These are phyloP conservation scores for Melanotaenia nigrans DNA, from an alignment of 2,797 vertebrate species.

Conservation along the genomic window DNA sequence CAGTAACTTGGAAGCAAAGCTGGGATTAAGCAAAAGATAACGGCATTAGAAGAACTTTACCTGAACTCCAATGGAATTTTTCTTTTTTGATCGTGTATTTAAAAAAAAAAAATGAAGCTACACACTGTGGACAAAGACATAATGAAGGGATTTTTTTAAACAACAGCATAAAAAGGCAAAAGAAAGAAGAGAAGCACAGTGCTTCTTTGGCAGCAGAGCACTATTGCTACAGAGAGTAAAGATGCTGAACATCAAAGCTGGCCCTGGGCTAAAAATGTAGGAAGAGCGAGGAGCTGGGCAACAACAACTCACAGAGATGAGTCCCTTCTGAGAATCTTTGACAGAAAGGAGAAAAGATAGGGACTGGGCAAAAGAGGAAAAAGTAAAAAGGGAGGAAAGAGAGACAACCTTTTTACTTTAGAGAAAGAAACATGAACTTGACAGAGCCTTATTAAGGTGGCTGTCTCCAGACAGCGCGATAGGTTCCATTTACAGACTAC, in stretches of 20 bases:
- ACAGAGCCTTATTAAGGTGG: constrained; percentile 56
- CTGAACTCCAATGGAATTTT: not conserved
- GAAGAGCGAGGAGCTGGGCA: constrained; percentile 13
- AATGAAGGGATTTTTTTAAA: not conserved
- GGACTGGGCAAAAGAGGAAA: constrained; percentile 7
- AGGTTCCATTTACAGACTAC: constrained; percentile 51
- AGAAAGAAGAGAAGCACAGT: constrained; percentile 10
- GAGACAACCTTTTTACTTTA: constrained; percentile 30
- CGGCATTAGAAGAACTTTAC: constrained; percentile 1
- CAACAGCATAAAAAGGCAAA: not conserved
- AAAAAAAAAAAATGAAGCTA: constrained; percentile 34
- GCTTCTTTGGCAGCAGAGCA: constrained; percentile 46
- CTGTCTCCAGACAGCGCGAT: constrained; percentile 52
- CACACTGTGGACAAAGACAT: constrained; percentile 11
- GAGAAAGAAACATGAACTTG: constrained; percentile 47
- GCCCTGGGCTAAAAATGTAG: constrained; percentile 43
- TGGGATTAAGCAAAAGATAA: not conserved
- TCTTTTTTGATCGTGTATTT: not conserved
- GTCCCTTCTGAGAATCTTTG: constrained; percentile 23
- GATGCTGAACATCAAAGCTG: constrained; percentile 64
- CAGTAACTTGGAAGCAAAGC: not conserved
- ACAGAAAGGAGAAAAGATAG: constrained; percentile 14
- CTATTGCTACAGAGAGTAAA: constrained; percentile 50
- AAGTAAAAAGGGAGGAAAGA: not conserved
- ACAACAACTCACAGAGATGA: constrained; percentile 29